A percentile compares a stretch with the other conserved stretches of the same genome.
Evolutionary conservation across 1,140 invertebrate genomes (phyloP).

Genomic region (Aleiodes sp.): DNA sequence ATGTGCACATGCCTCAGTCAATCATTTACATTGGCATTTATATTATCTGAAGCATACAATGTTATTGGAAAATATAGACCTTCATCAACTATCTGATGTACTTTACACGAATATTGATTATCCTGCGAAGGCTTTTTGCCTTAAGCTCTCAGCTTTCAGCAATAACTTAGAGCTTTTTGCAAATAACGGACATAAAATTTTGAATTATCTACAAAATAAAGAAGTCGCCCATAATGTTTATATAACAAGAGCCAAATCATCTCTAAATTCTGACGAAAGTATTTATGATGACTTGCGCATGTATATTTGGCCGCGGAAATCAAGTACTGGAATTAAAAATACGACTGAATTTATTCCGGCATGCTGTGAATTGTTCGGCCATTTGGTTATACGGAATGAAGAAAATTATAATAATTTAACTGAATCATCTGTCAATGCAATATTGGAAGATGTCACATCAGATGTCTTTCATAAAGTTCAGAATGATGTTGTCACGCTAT

Average conservation of each 20-base stretch:
- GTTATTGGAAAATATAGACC: constrained; percentile 73
- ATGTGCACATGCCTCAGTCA: constrained; percentile 81
- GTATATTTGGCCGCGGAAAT: constrained; percentile 73
- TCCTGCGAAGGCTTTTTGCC: constrained; percentile 73
- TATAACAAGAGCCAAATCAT: constrained; percentile 68
- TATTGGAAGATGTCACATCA: background rate
- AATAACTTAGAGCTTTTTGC: constrained; percentile 53
- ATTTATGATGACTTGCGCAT: constrained; percentile 65
- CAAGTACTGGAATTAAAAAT: constrained; percentile 67
- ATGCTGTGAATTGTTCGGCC: constrained; percentile 74
- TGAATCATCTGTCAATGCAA: constrained; percentile 54
- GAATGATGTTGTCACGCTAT: background rate
- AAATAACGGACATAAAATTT: constrained; percentile 62
- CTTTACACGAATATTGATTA: constrained; percentile 52
- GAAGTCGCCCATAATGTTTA: constrained; percentile 76
- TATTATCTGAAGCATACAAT: constrained; percentile 74
- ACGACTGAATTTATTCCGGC: constrained; percentile 70
- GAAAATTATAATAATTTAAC: constrained; percentile 60
- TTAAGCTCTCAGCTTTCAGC: constrained; percentile 64
- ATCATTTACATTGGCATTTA: constrained; percentile 82
- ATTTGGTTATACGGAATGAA: constrained; percentile 73
- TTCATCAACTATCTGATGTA: constrained; percentile 39
- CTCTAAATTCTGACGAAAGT: constrained; percentile 25
- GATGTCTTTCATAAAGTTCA: background rate
- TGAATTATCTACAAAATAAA: constrained; percentile 67